Percentiles rank a stretch among this genome's conserved stretches.
Conservation (phyloP, 2,888 invertebrate genomes). For the Melolontha melolontha region DNA sequence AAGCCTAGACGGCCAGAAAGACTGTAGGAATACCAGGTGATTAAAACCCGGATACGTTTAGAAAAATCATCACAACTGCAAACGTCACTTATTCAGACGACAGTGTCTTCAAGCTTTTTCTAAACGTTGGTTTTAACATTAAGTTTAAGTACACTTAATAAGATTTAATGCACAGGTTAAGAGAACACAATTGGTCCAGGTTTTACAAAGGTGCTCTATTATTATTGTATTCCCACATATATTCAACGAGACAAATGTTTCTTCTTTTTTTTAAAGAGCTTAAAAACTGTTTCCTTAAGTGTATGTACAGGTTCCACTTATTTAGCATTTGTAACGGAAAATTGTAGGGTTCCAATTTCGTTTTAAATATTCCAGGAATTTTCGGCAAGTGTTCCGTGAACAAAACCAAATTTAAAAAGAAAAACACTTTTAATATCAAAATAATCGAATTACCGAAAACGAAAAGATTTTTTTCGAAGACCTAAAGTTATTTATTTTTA, state of each 20-base stretch:
- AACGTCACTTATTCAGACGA: too few species aligned
- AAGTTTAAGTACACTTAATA: conserved; percentile 50
- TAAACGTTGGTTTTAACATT: conserved; percentile 41
- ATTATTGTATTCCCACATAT: too few species aligned
- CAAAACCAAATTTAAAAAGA: not conserved
- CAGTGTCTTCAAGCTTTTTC: conserved; percentile 17
- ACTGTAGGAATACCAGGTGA: conserved; percentile 65
- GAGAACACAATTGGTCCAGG: conserved; percentile 58
- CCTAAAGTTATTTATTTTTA: conserved; percentile 18
- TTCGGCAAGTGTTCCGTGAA: not conserved
- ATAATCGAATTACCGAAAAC: not conserved
- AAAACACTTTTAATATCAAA: not conserved
- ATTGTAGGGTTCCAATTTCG: too few species aligned
- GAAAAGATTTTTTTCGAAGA: too few species aligned
- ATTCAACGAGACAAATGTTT: too few species aligned
- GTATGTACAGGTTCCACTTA: too few species aligned
- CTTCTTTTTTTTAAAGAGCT: too few species aligned
- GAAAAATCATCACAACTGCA: conserved; percentile 10
- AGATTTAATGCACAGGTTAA: conserved; percentile 57
- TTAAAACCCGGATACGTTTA: conserved; percentile 51
- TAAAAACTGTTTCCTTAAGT: too few species aligned
- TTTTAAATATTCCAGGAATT: too few species aligned
- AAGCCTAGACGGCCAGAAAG: conserved; percentile 53
- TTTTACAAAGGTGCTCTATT: conserved; percentile 56
- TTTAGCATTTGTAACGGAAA: too few species aligned